Percentiles rank a stretch among this genome's conserved stretches.
These are phyloP conservation scores for Microctonus brassicae DNA, from an alignment of 2,888 invertebrate species.

Conservation along the genomic window DNA sequence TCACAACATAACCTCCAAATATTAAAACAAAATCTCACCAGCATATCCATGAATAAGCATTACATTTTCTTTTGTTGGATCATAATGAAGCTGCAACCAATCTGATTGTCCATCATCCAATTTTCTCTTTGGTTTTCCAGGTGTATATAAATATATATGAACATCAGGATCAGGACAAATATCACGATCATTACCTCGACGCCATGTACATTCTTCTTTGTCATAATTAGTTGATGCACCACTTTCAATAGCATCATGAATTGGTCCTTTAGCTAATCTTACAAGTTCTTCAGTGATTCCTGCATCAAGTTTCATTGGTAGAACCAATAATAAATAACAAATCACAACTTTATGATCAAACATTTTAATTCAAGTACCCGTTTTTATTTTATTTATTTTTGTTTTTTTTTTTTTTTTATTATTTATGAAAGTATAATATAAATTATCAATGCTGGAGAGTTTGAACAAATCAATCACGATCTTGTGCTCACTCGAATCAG, in stretches of 20 bases:
- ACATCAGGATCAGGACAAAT: constrained; percentile 82
- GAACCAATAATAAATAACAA: constrained; percentile 8
- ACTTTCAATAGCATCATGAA: constrained; percentile 65
- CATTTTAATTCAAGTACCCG: too few species aligned
- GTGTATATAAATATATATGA: constrained; percentile 76
- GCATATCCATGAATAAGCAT: constrained; percentile 84
- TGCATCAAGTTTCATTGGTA: constrained; percentile 21
- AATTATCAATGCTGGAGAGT: too few species aligned
- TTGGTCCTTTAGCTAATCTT: constrained; percentile 54
- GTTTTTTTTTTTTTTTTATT: too few species aligned
- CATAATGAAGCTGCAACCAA: constrained; percentile 81
- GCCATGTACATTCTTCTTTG: constrained; percentile 80
- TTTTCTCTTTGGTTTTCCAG: constrained; percentile 68
- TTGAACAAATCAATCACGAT: background rate
- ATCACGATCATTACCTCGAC: constrained; percentile 75
- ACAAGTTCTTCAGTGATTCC: constrained; percentile 31
- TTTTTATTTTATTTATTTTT: too few species aligned
- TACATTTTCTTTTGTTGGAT: constrained; percentile 78
- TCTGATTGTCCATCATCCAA: constrained; percentile 69
- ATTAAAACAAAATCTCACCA: constrained; percentile 65
- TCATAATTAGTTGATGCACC: constrained; percentile 72
- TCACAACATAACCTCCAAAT: too few species aligned
- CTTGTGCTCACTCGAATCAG: background rate
- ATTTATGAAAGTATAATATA: too few species aligned
- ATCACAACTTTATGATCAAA: background rate